Evolutionary conservation across 1,140 invertebrate species (phyloP).

Genomic region (Euborellia annulipes): DNA sequence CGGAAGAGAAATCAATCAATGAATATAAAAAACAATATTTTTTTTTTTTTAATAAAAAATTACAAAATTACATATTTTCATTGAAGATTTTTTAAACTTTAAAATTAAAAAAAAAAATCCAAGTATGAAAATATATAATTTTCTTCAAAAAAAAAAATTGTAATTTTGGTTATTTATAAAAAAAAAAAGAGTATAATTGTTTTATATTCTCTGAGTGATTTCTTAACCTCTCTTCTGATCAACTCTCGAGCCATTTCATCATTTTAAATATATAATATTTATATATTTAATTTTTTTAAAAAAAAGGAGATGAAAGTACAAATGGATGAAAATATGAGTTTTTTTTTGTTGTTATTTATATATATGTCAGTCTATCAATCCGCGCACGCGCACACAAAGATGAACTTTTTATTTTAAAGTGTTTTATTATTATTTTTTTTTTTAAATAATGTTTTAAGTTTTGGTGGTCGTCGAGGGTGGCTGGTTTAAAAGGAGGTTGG

Average conservation of each 20-base stretch:
- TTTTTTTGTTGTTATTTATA: constrained; percentile 11
- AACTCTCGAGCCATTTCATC: constrained; percentile 7
- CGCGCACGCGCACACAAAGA: constrained; percentile 19
- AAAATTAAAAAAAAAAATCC: too few relatives aligned
- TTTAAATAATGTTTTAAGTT: constrained; percentile 10
- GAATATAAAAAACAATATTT: constrained; percentile 21
- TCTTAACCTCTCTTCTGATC: too few relatives aligned
- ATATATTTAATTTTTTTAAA: constrained; percentile 22
- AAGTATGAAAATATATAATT: too few relatives aligned
- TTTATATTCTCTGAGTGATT: too few relatives aligned
- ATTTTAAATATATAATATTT: constrained; percentile 19
- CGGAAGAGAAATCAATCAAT: too few relatives aligned
- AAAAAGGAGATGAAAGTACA: constrained; percentile 22
- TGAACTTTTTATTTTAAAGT: constrained; percentile 11
- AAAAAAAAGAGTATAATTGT: too few relatives aligned
- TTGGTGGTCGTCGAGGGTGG: not conserved
- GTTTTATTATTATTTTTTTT: constrained; percentile 3
- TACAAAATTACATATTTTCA: too few relatives aligned
- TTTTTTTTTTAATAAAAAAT: too few relatives aligned
- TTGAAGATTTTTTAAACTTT: too few relatives aligned
- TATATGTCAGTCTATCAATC: constrained; percentile 16
- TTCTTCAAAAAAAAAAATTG: too few relatives aligned
- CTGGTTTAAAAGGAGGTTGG: constrained; percentile 7
- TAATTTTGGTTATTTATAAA: too few relatives aligned
- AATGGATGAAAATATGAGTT: constrained; percentile 10